Conservation (phyloP, 1,140 invertebrate species). For the Teleogryllus occipitalis region DNA sequence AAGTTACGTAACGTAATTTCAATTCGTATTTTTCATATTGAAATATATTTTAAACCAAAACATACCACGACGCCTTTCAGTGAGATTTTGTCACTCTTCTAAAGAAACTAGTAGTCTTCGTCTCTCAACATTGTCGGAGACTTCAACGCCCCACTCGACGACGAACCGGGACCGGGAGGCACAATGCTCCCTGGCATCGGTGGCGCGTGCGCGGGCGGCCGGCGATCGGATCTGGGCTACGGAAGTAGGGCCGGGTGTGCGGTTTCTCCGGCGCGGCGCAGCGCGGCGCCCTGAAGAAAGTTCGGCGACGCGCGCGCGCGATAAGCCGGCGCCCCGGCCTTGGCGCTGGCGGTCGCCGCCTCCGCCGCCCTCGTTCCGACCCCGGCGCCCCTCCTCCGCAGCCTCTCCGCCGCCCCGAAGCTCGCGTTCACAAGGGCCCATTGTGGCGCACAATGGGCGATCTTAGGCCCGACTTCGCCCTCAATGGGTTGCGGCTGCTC, state of each 20-base stretch:
- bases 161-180: not conserved
- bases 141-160: not conserved
- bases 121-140: not conserved
- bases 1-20: too few species aligned
- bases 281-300: not conserved
- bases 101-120: too few species aligned
- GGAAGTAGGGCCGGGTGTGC: not conserved
- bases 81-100: too few species aligned
- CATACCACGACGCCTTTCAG: too few species aligned
- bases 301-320: not conserved
- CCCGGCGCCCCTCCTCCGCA: not conserved
- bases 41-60: too few species aligned
- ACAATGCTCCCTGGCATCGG: not conserved
- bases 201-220: too few species aligned
- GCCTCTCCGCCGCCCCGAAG: not conserved
- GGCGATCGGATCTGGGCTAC: not conserved
- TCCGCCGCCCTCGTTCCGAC: not conserved
- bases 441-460: not conserved
- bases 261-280: not conserved
- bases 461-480: not conserved
- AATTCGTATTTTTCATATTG: too few species aligned
- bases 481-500: not conserved
- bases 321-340: not conserved
- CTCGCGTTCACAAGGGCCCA: not conserved
- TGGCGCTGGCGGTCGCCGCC: not conserved